Percentiles rank a stretch among this genome's conserved stretches.
Conservation (phyloP, 2,797 vertebrate species). For the Florisuga fusca region DNA sequence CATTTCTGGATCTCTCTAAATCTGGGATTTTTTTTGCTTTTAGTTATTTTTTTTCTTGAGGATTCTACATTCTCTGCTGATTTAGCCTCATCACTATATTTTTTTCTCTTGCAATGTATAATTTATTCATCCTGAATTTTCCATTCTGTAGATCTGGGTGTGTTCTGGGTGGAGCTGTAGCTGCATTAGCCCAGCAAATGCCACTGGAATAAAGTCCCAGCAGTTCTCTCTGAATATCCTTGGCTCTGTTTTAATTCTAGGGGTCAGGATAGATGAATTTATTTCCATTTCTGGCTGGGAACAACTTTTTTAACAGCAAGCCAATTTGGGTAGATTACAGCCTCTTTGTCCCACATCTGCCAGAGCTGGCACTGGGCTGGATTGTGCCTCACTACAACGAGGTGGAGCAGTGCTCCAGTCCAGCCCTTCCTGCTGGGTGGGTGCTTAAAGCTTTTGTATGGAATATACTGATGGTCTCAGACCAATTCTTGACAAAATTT, state of each 20-base stretch:
- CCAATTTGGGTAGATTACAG: not conserved
- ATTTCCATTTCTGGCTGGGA: not conserved
- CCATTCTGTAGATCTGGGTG: too few species aligned
- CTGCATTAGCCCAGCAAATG: not conserved
- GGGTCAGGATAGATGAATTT: not conserved
- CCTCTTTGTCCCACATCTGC: fast-evolving
- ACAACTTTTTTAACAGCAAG: not conserved
- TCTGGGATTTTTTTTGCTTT: not conserved
- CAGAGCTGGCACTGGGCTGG: not conserved
- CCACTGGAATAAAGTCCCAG: not conserved
- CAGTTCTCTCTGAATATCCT: too few species aligned
- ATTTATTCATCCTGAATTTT: fast-evolving
- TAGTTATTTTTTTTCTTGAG: not conserved
- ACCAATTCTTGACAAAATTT: fast-evolving
- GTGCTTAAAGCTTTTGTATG: not conserved
- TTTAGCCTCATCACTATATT: not conserved
- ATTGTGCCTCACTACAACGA: not conserved
- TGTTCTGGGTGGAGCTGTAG: not conserved
- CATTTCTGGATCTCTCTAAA: not conserved
- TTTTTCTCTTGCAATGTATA: not conserved
- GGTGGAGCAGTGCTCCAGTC: too few species aligned
- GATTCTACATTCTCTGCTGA: not conserved
- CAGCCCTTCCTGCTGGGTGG: not conserved
- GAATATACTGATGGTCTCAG: not conserved
- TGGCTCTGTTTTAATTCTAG: fast-evolving